Conservation (phyloP, 2,888 invertebrate genomes). For the Troides helena region DNA sequence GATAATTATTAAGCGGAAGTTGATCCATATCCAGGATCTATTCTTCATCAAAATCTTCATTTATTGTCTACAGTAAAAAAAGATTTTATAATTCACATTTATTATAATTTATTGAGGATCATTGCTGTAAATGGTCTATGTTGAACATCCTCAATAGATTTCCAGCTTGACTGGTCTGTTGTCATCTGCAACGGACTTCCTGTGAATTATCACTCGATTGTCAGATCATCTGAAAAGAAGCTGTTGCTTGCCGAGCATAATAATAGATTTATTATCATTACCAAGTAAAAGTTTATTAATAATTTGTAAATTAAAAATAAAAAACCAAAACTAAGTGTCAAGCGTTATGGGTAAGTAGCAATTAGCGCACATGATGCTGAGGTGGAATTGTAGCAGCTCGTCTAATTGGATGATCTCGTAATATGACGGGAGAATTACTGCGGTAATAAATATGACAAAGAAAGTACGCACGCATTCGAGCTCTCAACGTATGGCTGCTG, state of each 20-base stretch:
- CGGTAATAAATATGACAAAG: neutral
- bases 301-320: neutral
- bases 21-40: too few species aligned
- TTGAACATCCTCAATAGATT: too few species aligned
- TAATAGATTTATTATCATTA: neutral
- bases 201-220: too few species aligned
- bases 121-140: too few species aligned
- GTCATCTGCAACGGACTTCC: too few species aligned
- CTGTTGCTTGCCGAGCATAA: neutral
- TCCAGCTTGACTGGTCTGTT: too few species aligned
- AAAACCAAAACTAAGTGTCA: neutral
- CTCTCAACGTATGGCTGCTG: neutral
- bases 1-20: too few species aligned
- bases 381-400: neutral
- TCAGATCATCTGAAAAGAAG: too few species aligned
- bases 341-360: neutral
- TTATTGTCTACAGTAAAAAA: too few species aligned
- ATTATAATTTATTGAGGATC: too few species aligned
- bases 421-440: neutral
- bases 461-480: neutral
- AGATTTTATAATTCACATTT: too few species aligned
- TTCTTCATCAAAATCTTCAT: too few species aligned
- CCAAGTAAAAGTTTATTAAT: neutral
- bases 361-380: neutral
- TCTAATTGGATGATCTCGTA: neutral